phyloP scores from a whole-genome alignment of 2,888 invertebrate species.

The Drosophila mercatorum region DNA sequence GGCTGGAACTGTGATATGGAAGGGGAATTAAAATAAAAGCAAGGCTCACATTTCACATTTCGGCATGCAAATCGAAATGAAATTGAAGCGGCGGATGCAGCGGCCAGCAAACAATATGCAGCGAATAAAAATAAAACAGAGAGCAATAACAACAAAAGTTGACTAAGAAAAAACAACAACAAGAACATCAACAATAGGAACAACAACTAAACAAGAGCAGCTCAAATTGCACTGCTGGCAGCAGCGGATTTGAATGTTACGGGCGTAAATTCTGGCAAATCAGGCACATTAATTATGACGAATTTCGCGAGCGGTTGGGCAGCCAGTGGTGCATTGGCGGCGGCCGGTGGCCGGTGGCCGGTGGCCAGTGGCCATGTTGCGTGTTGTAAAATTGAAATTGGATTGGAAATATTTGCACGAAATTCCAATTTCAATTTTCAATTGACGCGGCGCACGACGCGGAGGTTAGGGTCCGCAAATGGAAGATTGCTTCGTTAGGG shows the following conservation, averaged over 20 bases:
- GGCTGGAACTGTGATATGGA: conserved; percentile 23
- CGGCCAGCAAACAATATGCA: conserved; percentile 24
- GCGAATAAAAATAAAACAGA: conserved; percentile 13
- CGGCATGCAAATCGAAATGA: conserved; percentile 59
- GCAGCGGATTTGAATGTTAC: conserved; percentile 38
- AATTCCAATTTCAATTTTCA: conserved; percentile 74
- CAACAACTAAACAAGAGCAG: conserved; percentile 12
- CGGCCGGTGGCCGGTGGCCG: conserved; percentile 38
- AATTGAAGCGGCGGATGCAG: conserved; percentile 52
- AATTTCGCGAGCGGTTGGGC: conserved; percentile 32
- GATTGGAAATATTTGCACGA: conserved; percentile 74
- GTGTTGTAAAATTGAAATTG: conserved; percentile 74
- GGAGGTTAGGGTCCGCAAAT: conserved; percentile 17
- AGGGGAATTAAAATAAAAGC: conserved; percentile 61
- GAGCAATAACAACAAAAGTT: conserved; percentile 2
- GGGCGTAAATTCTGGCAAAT: conserved; percentile 51
- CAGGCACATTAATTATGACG: conserved; percentile 73
- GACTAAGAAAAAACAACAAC: background rate
- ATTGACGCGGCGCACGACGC: conserved; percentile 52
- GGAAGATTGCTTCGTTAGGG: conserved; percentile 52
- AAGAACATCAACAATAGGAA: conserved; percentile 2
- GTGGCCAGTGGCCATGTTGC: conserved; percentile 47
- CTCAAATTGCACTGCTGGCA: conserved; percentile 37
- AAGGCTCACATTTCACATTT: conserved; percentile 34
- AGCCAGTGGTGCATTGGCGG: conserved; percentile 1